These are phyloP conservation scores for Climacteris rufus DNA, from an alignment of 2,113 vertebrate genomes.

Conservation along the genomic window DNA sequence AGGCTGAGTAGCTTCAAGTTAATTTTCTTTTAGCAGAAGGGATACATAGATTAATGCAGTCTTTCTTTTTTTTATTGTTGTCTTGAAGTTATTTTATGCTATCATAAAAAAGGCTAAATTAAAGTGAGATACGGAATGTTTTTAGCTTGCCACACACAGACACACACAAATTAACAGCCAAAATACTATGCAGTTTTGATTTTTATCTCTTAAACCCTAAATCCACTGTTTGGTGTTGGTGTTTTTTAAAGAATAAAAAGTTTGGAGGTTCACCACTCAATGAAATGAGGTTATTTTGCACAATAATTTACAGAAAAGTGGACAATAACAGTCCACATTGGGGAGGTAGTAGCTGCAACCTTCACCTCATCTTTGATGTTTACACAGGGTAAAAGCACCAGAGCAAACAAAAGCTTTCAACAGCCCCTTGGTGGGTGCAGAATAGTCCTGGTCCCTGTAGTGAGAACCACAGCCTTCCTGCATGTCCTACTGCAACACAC, in stretches of 20 bases:
- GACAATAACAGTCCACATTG: not conserved
- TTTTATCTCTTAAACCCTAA: not conserved
- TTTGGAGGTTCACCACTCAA: not conserved
- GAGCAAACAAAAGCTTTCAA: not conserved
- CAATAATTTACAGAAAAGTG: not conserved
- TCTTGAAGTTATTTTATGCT: not conserved
- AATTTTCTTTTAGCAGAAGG: not conserved
- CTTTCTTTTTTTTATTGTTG: not conserved
- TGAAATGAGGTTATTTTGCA: not conserved
- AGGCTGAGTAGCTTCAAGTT: not conserved
- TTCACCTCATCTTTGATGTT: not conserved
- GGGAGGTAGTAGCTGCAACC: not conserved
- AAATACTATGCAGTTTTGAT: not conserved
- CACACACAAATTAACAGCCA: not conserved
- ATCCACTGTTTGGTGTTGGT: fast-evolving
- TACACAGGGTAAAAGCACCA: not conserved
- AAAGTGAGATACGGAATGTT: not conserved
- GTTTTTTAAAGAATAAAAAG: not conserved
- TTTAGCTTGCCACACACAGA: not conserved
- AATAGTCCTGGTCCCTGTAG: not conserved
- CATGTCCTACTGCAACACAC: not conserved
- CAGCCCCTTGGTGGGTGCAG: fast-evolving
- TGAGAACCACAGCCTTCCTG: not conserved
- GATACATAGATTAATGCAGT: not conserved
- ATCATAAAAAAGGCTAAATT: not conserved